Percentiles rank a stretch among this genome's conserved stretches.
These are phyloP conservation scores for Nannoperca australis DNA, from an alignment of 2,797 vertebrate genomes.

Conservation along the genomic window DNA sequence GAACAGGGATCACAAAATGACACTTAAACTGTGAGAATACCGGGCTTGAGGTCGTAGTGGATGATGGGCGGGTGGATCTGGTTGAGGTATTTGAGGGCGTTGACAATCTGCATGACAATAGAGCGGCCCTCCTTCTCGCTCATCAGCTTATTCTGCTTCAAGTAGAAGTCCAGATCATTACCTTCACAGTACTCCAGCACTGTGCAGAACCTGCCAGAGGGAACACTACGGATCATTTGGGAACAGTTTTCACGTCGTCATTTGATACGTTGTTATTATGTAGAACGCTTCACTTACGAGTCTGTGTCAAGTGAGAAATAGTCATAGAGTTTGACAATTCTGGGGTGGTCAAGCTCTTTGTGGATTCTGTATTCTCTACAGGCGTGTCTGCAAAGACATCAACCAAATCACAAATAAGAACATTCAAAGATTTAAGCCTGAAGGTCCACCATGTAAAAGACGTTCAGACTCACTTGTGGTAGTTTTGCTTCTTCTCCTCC, in stretches of 20 bases:
- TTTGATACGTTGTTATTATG: neutral
- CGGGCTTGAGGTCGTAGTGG: conserved; percentile 98
- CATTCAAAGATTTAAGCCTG: neutral
- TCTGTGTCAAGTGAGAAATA: conserved; percentile 97
- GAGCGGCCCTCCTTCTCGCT: conserved; percentile 95
- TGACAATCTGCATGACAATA: conserved; percentile 98
- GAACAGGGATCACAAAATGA: neutral
- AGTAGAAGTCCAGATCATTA: conserved; percentile 97
- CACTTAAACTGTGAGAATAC: conserved; percentile 67
- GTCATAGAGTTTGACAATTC: conserved; percentile 97
- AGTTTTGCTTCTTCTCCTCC: conserved; percentile 99
- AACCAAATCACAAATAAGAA: neutral
- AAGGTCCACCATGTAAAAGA: neutral
- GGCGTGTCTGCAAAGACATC: conserved; percentile 88
- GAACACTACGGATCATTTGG: neutral
- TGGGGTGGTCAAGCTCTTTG: conserved; percentile 96
- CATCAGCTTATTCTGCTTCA: conserved; percentile 98
- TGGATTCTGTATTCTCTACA: conserved; percentile 98
- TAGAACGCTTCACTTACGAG: conserved; percentile 89
- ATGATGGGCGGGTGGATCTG: conserved; percentile 98
- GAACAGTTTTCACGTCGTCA: too few species aligned
- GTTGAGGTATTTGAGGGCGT: conserved; percentile 98
- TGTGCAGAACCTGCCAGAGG: conserved; percentile 91
- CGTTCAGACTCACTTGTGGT: conserved; percentile 92
- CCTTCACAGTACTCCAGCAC: conserved; percentile 98